Evolutionary conservation across 2,888 invertebrate genomes (phyloP).

Genomic region (Ophion ellenae): DNA sequence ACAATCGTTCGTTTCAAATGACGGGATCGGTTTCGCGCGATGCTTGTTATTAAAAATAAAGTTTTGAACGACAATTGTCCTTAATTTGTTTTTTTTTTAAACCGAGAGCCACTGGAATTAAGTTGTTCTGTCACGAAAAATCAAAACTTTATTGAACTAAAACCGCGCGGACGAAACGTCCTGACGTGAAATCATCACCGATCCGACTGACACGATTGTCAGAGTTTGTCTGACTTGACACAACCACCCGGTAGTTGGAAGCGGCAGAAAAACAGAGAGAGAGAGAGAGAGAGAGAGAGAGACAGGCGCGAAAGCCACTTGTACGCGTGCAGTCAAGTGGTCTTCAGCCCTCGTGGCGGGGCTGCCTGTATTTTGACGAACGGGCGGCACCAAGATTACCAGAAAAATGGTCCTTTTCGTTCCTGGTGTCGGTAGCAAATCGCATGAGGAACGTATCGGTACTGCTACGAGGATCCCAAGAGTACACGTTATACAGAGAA

Average conservation of each 20-base stretch:
- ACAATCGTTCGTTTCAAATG: constrained; percentile 1
- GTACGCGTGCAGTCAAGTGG: constrained; percentile 15
- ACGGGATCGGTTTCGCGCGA: neutral
- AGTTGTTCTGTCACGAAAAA: neutral
- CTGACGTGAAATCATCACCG: constrained; percentile 33
- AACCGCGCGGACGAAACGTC: neutral
- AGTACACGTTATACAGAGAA: constrained; percentile 31
- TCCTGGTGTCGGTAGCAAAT: constrained; percentile 30
- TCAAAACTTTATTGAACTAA: neutral
- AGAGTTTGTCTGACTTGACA: constrained; percentile 38
- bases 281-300: constrained; percentile 44
- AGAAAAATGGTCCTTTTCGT: constrained; percentile 31
- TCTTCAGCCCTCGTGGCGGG: constrained; percentile 36
- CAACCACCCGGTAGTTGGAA: constrained; percentile 21
- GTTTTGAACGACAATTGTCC: neutral
- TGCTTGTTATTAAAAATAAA: neutral
- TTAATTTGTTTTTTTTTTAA: neutral
- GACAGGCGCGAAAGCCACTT: constrained; percentile 57
- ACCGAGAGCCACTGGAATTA: neutral
- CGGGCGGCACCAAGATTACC: neutral
- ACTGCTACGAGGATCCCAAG: constrained; percentile 42
- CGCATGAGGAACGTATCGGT: constrained; percentile 35
- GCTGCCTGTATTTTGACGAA: neutral
- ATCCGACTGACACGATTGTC: constrained; percentile 28
- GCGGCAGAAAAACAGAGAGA: constrained; percentile 24